phyloP scores from a whole-genome alignment of 1,140 invertebrate species.

The Drosophila teissieri region DNA sequence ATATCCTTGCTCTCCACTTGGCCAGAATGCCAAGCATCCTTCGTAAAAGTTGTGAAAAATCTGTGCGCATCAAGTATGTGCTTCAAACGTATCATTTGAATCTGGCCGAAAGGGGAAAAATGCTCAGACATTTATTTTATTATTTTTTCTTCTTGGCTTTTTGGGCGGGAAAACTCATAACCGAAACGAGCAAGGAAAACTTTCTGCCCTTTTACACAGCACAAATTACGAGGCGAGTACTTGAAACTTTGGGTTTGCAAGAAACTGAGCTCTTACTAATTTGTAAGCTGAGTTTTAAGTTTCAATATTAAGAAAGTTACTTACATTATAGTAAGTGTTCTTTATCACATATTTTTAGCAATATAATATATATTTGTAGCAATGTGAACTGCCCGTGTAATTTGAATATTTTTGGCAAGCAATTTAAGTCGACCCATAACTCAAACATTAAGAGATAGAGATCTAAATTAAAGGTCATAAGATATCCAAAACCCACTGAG shows the following conservation, averaged over 20 bases:
- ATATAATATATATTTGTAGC: background rate
- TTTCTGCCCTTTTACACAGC: conserved; percentile 8
- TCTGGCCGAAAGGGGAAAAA: conserved; percentile 40
- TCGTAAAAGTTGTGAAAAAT: conserved; percentile 61
- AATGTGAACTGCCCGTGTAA: background rate
- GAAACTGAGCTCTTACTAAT: background rate
- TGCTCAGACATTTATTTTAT: conserved; percentile 59
- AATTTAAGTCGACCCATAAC: background rate
- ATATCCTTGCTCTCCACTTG: conserved; percentile 39
- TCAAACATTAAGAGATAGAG: background rate
- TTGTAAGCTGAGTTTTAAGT: too few relatives aligned
- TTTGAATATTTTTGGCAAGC: too few relatives aligned
- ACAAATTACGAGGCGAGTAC: conserved; percentile 38
- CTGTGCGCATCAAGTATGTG: conserved; percentile 50
- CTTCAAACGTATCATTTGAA: conserved; percentile 67
- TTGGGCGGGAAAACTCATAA: conserved; percentile 40
- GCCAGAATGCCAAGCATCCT: conserved; percentile 46
- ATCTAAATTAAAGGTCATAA: background rate
- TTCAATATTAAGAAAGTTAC: too few relatives aligned
- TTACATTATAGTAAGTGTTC: too few relatives aligned
- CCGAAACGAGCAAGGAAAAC: conserved; percentile 19
- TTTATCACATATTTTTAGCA: background rate
- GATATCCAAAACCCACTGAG: background rate
- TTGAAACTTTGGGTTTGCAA: background rate
- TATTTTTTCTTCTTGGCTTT: conserved; percentile 28